Evolutionary conservation across 2,888 invertebrate species (phyloP), one percentile per base, ranked within the genome.

Genomic region (Heliconius hortense): DNA sequence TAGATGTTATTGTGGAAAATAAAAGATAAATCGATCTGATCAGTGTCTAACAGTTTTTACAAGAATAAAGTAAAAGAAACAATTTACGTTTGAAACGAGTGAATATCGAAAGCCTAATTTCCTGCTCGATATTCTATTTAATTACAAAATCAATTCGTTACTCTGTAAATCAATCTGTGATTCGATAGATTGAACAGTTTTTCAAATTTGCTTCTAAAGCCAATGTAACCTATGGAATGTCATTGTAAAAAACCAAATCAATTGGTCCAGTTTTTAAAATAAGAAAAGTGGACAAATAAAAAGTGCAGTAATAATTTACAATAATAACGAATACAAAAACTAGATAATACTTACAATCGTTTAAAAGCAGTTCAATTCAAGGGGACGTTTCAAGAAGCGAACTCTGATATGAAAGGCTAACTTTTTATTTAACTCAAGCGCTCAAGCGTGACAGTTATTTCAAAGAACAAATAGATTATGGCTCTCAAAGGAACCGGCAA

Each of bases 401-500:
- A 79, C 67, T 80, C 48, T 84, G 85, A 86, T 85, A 87, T 88
- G 86, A 88, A 89, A 87, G 86, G 83, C 86, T 86, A 88, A 88
- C 85, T 89, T 90, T 87, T 89, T 89, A 90, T 89, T 82, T 87
- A 90, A 88, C 87, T 86, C 82, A 86, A 89, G 90, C 92, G 87
- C 90, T 91, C 89, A 89, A 90, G 89, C 92, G 89, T 91, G 89
- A 90, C 90, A 92, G 90, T 91, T 91, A 89, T 93, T 92, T 91
- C 90, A 91, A 91, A 93, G 94, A 93, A 92, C 94, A 94, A 94
- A 92, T 92, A 91, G 93, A 94, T 94, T 94, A 94, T 88, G 88
- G 88, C 90, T 89, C 92, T 93, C 94, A 94, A 94, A 94, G 93
- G 91, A 93, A 89, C 92, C 91, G 91, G 90, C 91, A 93, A 93